Evolutionary conservation across 2,797 vertebrate genomes (phyloP).

Genomic region (Hydrocynus forskahlii): DNA sequence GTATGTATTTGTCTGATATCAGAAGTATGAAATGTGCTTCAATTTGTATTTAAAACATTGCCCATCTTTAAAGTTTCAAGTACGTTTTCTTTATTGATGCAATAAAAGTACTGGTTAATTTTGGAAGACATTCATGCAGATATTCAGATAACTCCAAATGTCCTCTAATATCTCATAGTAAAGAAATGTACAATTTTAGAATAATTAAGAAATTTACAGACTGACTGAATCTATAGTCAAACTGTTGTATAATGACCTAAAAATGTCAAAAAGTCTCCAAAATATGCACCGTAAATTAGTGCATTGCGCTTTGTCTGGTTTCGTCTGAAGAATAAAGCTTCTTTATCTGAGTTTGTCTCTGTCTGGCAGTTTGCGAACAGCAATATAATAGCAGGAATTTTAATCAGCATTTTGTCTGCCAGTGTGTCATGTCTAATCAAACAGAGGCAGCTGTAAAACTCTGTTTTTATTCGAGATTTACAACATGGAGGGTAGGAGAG

Average conservation of each 20-base stretch:
- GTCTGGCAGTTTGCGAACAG: slow-evolving; percentile 23
- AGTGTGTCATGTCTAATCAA: slow-evolving; percentile 60
- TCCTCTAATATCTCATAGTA: no score
- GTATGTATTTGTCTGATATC: no score
- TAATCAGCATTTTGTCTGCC: slow-evolving; percentile 57
- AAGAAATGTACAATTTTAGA: no score
- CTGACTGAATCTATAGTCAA: not conserved
- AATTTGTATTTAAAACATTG: no score
- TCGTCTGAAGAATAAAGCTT: slow-evolving; percentile 17
- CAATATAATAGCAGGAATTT: slow-evolving; percentile 55
- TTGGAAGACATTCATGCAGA: no score
- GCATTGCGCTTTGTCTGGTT: not conserved
- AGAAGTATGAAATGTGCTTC: no score
- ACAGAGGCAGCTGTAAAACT: slow-evolving; percentile 33
- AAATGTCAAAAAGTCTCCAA: not conserved
- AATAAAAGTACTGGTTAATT: no score
- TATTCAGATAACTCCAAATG: no score
- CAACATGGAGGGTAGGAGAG: slow-evolving; percentile 30
- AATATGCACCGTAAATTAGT: not conserved
- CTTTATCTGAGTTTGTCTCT: slow-evolving; percentile 6
- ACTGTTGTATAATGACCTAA: not conserved
- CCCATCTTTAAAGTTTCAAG: no score
- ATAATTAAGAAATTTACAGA: not conserved
- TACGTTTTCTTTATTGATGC: no score
- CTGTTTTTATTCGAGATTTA: slow-evolving; percentile 17